Evolutionary conservation across 2,888 invertebrate species (phyloP).

Genomic region (Ypsolopha sequella): DNA sequence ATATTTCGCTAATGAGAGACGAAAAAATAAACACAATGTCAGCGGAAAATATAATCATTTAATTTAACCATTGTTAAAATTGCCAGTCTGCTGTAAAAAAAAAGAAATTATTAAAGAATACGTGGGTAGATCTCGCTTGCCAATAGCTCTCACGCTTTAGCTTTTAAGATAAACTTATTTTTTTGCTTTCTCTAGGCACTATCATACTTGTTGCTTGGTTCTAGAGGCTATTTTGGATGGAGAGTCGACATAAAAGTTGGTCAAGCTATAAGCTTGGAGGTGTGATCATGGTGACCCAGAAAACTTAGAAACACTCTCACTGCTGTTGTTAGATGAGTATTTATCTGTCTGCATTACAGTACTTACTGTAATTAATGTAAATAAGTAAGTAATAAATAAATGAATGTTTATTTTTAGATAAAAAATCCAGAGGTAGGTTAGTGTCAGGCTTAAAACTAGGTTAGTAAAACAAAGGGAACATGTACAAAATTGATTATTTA

Average conservation of each 20-base stretch:
- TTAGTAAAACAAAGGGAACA: too few species aligned
- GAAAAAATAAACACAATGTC: too few species aligned
- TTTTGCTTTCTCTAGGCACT: background rate
- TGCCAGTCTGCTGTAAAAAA: too few species aligned
- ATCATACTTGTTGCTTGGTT: background rate
- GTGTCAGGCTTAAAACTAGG: too few species aligned
- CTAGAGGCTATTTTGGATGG: background rate
- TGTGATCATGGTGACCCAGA: constrained; percentile 51
- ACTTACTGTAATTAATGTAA: too few species aligned
- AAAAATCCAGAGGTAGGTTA: too few species aligned
- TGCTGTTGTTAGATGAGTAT: constrained; percentile 15
- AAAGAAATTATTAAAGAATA: background rate
- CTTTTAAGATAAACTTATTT: background rate
- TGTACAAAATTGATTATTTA: too few species aligned
- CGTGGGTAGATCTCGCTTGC: background rate
- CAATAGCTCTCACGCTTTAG: background rate
- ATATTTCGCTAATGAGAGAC: too few species aligned
- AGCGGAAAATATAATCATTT: too few species aligned
- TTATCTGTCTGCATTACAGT: background rate
- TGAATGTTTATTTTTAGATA: too few species aligned
- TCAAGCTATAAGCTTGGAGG: constrained; percentile 8
- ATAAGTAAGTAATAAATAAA: too few species aligned
- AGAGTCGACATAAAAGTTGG: background rate
- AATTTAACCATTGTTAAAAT: too few species aligned
- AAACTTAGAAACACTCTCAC: constrained; percentile 56